Percentiles rank a stretch among this genome's conserved stretches.
Conservation (phyloP, 2,797 vertebrate species). For the Valencia hispanica region DNA sequence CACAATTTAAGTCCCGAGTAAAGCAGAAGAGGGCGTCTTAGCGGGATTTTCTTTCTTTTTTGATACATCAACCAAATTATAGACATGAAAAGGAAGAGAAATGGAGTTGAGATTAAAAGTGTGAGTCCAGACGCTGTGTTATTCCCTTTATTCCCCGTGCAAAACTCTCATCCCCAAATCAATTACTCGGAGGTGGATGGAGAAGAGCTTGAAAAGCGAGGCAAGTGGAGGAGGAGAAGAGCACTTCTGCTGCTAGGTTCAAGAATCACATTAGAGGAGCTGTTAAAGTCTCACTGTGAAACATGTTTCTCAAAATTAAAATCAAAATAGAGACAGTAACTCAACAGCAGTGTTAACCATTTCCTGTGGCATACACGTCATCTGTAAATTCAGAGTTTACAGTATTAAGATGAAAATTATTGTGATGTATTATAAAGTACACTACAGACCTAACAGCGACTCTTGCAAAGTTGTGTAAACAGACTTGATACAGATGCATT, state of each 20-base stretch:
- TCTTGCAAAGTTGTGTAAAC: neutral
- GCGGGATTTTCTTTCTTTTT: conserved; percentile 36
- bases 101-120: conserved; percentile 65
- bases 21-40: conserved; percentile 39
- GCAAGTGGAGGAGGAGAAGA: conserved; percentile 35
- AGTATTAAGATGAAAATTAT: conserved; percentile 11
- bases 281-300: conserved; percentile 34
- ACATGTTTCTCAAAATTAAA: conserved; percentile 9
- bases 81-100: conserved; percentile 67
- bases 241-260: conserved; percentile 31
- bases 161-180: conserved; percentile 72
- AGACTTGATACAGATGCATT: neutral
- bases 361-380: neutral
- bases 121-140: conserved; percentile 53
- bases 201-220: conserved; percentile 44
- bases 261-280: conserved; percentile 37
- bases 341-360: neutral
- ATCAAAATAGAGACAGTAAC: conserved; percentile 15
- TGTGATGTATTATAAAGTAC: neutral
- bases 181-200: conserved; percentile 66
- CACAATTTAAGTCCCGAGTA: conserved; percentile 35
- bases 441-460: neutral
- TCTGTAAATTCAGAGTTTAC: neutral
- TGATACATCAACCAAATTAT: conserved; percentile 71
- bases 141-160: conserved; percentile 67